Evolutionary conservation across 2,113 vertebrate genomes (phyloP).

Genomic region (Donacobius atricapilla): DNA sequence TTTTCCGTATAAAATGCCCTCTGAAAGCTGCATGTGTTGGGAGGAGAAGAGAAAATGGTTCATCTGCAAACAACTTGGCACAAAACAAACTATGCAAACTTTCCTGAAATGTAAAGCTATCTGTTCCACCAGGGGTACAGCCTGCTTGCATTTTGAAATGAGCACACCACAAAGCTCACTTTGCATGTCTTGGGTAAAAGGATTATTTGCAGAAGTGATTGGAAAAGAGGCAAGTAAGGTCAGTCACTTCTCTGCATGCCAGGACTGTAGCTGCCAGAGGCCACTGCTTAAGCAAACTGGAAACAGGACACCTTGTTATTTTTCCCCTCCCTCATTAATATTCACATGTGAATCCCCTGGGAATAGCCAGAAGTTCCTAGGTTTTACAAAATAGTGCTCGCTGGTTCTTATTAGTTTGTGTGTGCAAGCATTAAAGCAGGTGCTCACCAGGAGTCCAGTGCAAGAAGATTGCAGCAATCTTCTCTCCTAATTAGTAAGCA

Average conservation of each 20-base stretch:
- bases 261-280: background rate
- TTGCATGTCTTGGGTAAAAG: background rate
- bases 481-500: background rate
- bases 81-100: background rate
- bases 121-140: background rate
- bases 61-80: background rate
- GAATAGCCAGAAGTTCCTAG: background rate
- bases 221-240: background rate
- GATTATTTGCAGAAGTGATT: background rate
- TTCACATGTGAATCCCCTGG: background rate
- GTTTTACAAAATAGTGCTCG: background rate
- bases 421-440: background rate
- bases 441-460: background rate
- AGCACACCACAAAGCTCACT: background rate
- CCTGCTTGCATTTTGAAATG: background rate
- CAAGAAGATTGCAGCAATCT: background rate
- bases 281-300: background rate
- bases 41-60: background rate
- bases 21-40: background rate
- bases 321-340: background rate
- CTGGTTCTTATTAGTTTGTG: background rate
- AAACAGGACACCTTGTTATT: background rate
- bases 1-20: background rate
- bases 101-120: background rate
- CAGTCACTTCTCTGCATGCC: background rate